A percentile compares a stretch with the other conserved stretches of the same genome.
These are phyloP conservation scores for Polydesmus complanatus DNA, from an alignment of 2,888 invertebrate genomes.

Conservation along the genomic window DNA sequence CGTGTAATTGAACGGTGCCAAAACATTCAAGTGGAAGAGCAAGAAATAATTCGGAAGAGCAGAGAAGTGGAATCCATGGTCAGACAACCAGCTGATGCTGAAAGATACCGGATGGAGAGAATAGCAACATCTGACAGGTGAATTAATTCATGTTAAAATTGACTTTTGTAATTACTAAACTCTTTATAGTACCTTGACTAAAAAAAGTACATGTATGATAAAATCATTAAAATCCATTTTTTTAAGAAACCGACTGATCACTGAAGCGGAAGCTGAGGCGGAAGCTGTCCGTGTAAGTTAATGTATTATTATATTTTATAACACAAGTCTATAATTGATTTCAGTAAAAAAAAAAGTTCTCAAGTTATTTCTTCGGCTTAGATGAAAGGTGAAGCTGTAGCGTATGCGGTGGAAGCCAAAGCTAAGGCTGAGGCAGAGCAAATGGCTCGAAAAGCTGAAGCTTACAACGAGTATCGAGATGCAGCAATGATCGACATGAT, in stretches of 20 bases:
- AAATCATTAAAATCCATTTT: background rate
- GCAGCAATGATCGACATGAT: conserved; percentile 96
- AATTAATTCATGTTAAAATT: too few relatives aligned
- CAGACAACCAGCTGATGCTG: conserved; percentile 88
- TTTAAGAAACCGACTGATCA: conserved; percentile 50
- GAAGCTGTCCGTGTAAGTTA: too few relatives aligned
- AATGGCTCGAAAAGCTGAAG: conserved; percentile 93
- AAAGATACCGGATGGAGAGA: conserved; percentile 78
- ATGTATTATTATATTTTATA: too few relatives aligned
- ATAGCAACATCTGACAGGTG: conserved; percentile 84
- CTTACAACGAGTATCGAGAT: conserved; percentile 89
- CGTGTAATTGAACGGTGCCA: conserved; percentile 79
- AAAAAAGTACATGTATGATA: conserved; percentile 19
- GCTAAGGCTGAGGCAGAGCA: conserved; percentile 93
- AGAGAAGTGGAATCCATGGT: conserved; percentile 85
- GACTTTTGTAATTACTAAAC: too few relatives aligned
- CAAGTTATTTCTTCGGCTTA: too few relatives aligned
- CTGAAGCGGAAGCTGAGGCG: conserved; percentile 91
- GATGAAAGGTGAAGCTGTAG: conserved; percentile 58
- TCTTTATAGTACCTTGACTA: too few relatives aligned
- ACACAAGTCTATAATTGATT: too few relatives aligned
- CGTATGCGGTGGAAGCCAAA: conserved; percentile 84
- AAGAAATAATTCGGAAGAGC: conserved; percentile 83
- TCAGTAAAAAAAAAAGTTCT: too few relatives aligned
- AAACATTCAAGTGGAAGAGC: conserved; percentile 88